phyloP scores from a whole-genome alignment of 92 coral and sea anemone species.

The Diadumene lineata region DNA sequence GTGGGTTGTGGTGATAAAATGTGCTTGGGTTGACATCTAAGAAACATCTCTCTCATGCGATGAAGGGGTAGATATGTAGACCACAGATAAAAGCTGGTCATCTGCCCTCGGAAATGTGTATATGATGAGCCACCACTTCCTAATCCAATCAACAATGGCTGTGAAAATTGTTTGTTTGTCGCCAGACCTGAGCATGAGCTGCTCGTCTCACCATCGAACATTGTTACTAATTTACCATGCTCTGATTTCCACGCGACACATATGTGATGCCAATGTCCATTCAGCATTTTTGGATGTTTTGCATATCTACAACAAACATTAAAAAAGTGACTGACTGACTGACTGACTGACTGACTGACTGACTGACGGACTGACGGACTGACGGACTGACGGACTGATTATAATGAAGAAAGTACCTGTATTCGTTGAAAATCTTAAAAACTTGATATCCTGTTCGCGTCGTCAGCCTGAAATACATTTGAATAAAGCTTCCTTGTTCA shows the following conservation, averaged over 20 bases:
- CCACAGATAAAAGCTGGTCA: slow-evolving; percentile 27
- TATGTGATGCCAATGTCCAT: slow-evolving; percentile 22
- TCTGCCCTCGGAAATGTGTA: slow-evolving; percentile 20
- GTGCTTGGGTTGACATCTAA: slow-evolving; percentile 13
- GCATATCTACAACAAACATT: neutral
- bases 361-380: no score
- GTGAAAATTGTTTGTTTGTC: neutral
- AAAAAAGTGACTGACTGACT: no score
- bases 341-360: no score
- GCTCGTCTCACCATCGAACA: slow-evolving; percentile 16
- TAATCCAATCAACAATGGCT: neutral
- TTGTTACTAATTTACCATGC: slow-evolving; percentile 12
- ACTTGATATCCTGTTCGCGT: no score
- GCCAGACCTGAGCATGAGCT: slow-evolving; percentile 7
- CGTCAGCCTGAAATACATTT: neutral
- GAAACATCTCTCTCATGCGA: slow-evolving; percentile 18
- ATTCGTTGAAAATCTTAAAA: no score
- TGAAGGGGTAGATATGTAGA: neutral
- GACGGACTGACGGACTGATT: no score
- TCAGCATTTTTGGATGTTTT: neutral
- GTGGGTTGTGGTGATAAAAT: neutral
- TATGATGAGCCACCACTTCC: slow-evolving; percentile 8
- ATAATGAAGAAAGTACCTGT: no score
- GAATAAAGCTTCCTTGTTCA: neutral
- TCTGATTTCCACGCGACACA: slow-evolving; percentile 20